Percentiles rank a stretch among this genome's conserved stretches.
phyloP scores from a whole-genome alignment of 2,888 invertebrate genomes.

The Ochlodes sylvanus region DNA sequence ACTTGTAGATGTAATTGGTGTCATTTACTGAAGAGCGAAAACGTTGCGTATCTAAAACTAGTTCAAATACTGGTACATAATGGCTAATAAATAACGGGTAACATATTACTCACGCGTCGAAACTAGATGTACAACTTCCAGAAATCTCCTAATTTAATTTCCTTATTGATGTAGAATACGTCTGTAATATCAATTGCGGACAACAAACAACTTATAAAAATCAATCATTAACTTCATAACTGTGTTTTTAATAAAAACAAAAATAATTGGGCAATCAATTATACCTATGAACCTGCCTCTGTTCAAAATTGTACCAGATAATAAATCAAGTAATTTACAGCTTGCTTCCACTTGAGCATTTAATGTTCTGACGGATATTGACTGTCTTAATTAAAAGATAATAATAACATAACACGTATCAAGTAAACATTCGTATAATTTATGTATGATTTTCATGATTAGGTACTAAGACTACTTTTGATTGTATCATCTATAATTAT shows the following conservation, averaged over 20 bases:
- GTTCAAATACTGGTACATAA: conserved; percentile 20
- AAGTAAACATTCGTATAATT: no score
- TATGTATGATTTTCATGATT: no score
- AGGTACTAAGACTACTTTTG: no score
- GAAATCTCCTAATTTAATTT: neutral
- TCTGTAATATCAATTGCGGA: no score
- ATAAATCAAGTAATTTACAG: conserved; percentile 4
- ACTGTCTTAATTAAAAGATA: neutral
- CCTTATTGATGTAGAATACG: no score
- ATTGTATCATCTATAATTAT: no score
- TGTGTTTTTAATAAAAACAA: no score
- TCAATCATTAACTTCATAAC: no score
- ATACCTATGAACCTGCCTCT: neutral
- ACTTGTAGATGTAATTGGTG: neutral
- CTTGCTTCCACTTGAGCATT: neutral
- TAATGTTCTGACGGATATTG: conserved; percentile 4
- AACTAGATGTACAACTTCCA: conserved; percentile 24
- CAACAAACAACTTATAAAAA: no score
- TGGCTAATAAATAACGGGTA: conserved; percentile 16
- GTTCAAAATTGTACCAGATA: neutral
- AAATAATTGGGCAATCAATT: neutral
- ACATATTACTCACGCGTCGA: conserved; percentile 25
- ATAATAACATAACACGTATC: no score
- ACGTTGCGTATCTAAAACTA: conserved; percentile 25
- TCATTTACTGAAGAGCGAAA: conserved; percentile 10